Conservation (phyloP, 2,113 vertebrate genomes). For the Nanorana parkeri region DNA sequence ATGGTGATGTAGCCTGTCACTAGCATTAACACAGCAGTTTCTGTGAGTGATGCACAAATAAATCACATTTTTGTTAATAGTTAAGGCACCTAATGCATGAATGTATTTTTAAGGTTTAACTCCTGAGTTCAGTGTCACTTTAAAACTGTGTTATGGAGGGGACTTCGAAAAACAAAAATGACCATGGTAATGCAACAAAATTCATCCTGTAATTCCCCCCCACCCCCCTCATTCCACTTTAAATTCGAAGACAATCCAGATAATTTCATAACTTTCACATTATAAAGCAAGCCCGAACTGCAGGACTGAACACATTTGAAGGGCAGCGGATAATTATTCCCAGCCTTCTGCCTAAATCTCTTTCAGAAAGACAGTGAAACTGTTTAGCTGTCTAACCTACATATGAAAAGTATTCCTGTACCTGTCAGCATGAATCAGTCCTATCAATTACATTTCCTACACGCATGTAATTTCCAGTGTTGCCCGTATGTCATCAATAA, state of each 20-base stretch:
- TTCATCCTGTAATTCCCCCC: no score
- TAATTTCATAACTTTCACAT: not conserved
- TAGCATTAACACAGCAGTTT: no score
- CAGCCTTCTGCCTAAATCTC: constrained; percentile 20
- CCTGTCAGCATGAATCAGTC: constrained; percentile 51
- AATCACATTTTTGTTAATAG: no score
- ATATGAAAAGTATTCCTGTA: constrained; percentile 35
- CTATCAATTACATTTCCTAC: constrained; percentile 45
- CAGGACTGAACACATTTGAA: constrained; percentile 19
- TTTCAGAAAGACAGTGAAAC: constrained; percentile 1
- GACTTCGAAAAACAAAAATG: no score
- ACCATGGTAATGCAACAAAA: no score
- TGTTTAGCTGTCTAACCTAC: constrained; percentile 38
- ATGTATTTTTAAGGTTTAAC: no score
- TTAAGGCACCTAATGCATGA: no score
- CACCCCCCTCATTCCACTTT: no score
- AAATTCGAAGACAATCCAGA: not conserved
- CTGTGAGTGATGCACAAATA: no score
- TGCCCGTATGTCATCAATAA: constrained; percentile 57
- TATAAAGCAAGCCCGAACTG: not conserved
- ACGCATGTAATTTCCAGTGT: constrained; percentile 45
- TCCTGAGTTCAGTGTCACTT: no score
- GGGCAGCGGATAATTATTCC: constrained; percentile 43
- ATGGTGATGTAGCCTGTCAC: no score
- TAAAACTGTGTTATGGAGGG: no score